Base-by-base conservation (phyloP, 2,888 invertebrate genomes). In the Phaonia tiefii region DNA sequence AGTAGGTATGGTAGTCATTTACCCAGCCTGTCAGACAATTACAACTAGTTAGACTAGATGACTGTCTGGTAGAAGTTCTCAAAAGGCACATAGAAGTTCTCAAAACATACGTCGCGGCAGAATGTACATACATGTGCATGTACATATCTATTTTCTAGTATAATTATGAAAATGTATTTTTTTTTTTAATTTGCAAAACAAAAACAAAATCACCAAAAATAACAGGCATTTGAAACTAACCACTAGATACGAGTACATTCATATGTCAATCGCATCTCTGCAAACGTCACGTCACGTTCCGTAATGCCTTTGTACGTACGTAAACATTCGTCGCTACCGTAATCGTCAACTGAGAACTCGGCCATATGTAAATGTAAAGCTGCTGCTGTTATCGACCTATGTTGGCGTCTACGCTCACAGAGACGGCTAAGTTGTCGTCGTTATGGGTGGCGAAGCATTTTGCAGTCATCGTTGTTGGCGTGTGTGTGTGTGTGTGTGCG, bases 401-500 rank as follows among this genome's bases (percentile, higher is more conserved):
- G 20, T 17, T 58, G n/a, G n/a, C 58, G 4, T 31, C n/a, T 58
- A n/a, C 22, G 20, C 1, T 10, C 1, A 17, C 37, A 20, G 22
- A 15, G 46, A n/a, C 46, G 4, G 46, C 15, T 46, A n/a, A 5
- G 4, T 42, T 42, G 39, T 31, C 26, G 31, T 17, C 17, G 39
- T 67, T 13, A 10, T 4, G 7, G 4, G 44, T 44, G 7, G 49
- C 15, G 20, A 56, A 44, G 31, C 69, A 42, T 31, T 20, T 22
- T 25, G 66, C 46, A 20, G 65, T 15, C 25, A 46, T 75, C 79
- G 73, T 73, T 73, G n/a, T n/a, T n/a, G n/a, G n/a, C n/a, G n/a
- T n/a, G n/a, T n/a, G n/a, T n/a, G n/a, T n/a, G n/a, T n/a, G n/a
- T n/a, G n/a, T n/a, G n/a, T n/a, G 63, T 67, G 66, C 65, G 49